Evolutionary conservation across 2,888 invertebrate genomes (phyloP), one percentile per base, ranked within the genome.

Genomic region (Tridacna crocea): DNA sequence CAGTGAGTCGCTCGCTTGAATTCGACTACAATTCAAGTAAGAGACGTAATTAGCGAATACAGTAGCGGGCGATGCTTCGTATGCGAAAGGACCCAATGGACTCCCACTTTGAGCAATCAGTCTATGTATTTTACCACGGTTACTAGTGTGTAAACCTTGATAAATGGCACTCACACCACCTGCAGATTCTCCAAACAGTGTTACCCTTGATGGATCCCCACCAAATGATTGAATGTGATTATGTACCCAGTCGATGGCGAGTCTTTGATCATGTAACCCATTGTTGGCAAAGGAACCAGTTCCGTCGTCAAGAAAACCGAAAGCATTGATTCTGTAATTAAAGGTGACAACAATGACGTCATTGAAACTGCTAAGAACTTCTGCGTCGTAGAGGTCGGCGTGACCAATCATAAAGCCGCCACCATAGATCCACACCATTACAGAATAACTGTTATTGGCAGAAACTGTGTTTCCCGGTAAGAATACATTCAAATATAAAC

Each of bases 331-430:
- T 79, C 98, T 96, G 95, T 98, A 98, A 93, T 98, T 98, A 96
- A 99, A 97, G 51, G 98, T 98, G 81, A 98, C 98, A 19, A 99
- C 97, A 92, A 99, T 97, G 77, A 98, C 97, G 95, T 98, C 97
- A 94, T 97, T 97, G 80, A 97, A 96, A 46, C 97, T 97, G 51
- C 98, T 97, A 95, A 99, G 96, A 90, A 91, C 90, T 92, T 97
- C 97, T 26, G 85, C 90, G 65, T 89, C 86, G 70, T 90, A 92
- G 0, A 90, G 27, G 13, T 88, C 88, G 70, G 98, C 97, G 46
- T 98, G 97, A 60, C 98, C 98, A 91, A 97, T 97, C 97, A 97
- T 97, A 94, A 97, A 98, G 27, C 98, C 98, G 11, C 98, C 98
- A 0, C 98, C 98, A 94, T 98, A 98, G 91, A 98, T 97, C 98